phyloP scores from a whole-genome alignment of 2,113 vertebrate genomes.

The Gymnobelideus leadbeateri region DNA sequence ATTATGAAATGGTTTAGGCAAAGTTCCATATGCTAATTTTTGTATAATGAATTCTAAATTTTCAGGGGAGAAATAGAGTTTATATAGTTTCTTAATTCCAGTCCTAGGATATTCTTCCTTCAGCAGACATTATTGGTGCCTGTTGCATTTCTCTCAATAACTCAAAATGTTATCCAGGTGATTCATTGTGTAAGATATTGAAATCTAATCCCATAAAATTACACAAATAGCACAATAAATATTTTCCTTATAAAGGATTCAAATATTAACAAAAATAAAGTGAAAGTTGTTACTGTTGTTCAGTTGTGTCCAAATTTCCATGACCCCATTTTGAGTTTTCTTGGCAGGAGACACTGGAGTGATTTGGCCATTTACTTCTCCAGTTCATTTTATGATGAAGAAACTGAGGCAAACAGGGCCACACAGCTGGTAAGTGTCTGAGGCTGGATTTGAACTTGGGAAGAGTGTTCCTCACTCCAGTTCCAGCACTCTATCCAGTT shows the following conservation, averaged over 20 bases:
- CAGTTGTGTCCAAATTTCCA: not conserved
- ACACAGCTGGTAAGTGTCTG: not conserved
- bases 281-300: not conserved
- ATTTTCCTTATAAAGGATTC: not conserved
- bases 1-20: not conserved
- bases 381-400: not conserved
- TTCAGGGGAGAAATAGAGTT: not conserved
- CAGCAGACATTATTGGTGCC: not conserved
- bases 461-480: not conserved
- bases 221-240: not conserved
- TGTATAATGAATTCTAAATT: not conserved
- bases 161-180: not conserved
- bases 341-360: not conserved
- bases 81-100: not conserved
- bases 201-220: not conserved
- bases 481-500: not conserved
- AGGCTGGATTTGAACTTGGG: not conserved
- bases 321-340: not conserved
- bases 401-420: not conserved
- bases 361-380: not conserved
- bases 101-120: not conserved
- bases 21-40: not conserved
- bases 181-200: not conserved
- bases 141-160: not conserved
- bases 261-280: not conserved